phyloP scores from a whole-genome alignment of 2,797 vertebrate genomes.

The Enteromius unitaeniatus region DNA sequence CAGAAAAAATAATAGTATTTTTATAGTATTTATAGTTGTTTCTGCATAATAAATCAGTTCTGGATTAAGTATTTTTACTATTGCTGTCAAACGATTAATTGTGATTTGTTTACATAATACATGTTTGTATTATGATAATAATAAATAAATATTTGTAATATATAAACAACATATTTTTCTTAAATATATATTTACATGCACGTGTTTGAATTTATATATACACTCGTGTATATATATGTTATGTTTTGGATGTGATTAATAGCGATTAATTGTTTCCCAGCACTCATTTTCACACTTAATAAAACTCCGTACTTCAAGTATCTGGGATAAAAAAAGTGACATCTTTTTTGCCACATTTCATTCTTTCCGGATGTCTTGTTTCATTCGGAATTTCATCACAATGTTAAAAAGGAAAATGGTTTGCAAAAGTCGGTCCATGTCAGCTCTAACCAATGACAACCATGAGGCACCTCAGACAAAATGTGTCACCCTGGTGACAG shows the following conservation, averaged over 20 bases:
- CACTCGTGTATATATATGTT: too few species aligned
- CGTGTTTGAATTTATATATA: too few species aligned
- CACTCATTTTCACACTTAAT: neutral
- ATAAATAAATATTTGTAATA: too few species aligned
- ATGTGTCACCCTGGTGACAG: neutral
- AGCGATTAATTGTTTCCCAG: too few species aligned
- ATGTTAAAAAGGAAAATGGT: neutral
- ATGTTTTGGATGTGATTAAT: too few species aligned
- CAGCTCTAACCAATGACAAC: neutral
- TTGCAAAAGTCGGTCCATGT: neutral
- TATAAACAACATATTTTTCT: too few species aligned
- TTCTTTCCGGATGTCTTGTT: neutral
- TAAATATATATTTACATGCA: too few species aligned
- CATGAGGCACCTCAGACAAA: constrained; percentile 22
- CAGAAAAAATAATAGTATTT: neutral
- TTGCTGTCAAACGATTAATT: too few species aligned
- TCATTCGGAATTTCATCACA: neutral
- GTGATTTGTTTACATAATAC: too few species aligned
- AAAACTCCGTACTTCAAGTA: too few species aligned
- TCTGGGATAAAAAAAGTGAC: neutral
- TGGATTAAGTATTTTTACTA: neutral
- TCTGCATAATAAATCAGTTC: neutral
- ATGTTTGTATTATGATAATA: too few species aligned
- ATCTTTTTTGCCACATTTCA: neutral
- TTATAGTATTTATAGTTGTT: neutral